These are phyloP conservation scores for Amblyornis subalaris DNA, from an alignment of 2,113 vertebrate species.

Conservation along the genomic window DNA sequence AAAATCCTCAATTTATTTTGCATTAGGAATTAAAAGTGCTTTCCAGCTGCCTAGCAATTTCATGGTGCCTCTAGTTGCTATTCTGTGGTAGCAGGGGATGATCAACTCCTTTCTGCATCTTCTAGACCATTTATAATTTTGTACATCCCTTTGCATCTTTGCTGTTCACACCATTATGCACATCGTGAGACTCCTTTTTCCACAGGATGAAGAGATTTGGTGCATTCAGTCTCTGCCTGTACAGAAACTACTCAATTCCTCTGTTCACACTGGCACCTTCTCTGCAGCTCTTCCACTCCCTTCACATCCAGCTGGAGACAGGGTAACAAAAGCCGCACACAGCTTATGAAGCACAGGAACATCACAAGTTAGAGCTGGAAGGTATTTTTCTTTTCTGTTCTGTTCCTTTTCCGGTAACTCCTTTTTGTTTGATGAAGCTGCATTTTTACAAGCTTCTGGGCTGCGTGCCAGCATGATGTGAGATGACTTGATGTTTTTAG, in stretches of 20 bases:
- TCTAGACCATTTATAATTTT: neutral
- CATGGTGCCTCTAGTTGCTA: neutral
- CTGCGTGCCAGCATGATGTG: neutral
- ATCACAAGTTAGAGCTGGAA: neutral
- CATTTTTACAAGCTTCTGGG: conserved; percentile 30
- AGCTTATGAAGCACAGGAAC: neutral
- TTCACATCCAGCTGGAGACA: neutral
- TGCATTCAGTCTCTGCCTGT: neutral
- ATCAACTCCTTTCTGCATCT: neutral
- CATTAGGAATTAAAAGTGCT: neutral
- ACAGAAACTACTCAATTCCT: neutral
- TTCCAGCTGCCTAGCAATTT: neutral
- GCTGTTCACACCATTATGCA: neutral
- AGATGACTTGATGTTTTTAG: conserved; percentile 27
- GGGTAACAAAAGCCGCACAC: neutral
- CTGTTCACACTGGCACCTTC: neutral
- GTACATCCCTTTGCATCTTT: neutral
- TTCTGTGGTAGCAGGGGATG: neutral
- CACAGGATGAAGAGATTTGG: neutral
- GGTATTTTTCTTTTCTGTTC: neutral
- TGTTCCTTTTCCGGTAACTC: neutral
- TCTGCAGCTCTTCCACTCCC: neutral
- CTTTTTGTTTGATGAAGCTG: conserved; percentile 21
- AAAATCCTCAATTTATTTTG: neutral
- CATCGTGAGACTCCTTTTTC: neutral